These are phyloP conservation scores for Ochlodes sylvanus DNA, from an alignment of 2,888 invertebrate species.

Conservation along the genomic window DNA sequence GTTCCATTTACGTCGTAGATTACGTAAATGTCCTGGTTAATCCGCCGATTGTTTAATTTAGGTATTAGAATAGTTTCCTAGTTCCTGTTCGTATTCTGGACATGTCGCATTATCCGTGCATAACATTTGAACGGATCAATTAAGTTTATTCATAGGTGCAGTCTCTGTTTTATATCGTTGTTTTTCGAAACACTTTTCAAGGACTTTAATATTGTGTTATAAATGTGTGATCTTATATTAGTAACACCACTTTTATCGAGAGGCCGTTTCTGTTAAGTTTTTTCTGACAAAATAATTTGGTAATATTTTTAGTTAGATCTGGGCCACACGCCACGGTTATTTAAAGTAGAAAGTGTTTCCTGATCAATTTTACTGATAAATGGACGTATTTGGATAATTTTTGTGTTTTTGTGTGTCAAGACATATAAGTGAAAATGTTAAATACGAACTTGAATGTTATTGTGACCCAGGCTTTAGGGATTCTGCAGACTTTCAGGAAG, in stretches of 20 bases:
- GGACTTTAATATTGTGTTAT: neutral
- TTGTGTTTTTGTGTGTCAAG: neutral
- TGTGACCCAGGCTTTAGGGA: constrained; percentile 55
- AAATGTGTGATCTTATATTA: neutral
- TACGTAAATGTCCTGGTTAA: neutral
- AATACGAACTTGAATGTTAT: constrained; percentile 50
- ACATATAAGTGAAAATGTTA: constrained; percentile 19
- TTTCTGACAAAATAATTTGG: too few species aligned
- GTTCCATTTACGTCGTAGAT: neutral
- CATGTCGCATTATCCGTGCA: neutral
- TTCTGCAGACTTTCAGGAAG: constrained; percentile 53
- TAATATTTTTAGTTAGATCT: too few species aligned
- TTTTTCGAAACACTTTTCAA: neutral
- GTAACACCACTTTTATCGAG: neutral
- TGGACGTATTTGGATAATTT: neutral
- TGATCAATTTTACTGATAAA: too few species aligned
- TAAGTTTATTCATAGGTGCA: neutral
- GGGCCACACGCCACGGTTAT: too few species aligned
- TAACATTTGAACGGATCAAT: neutral
- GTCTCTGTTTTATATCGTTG: neutral
- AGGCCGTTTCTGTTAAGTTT: neutral
- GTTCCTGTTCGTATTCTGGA: constrained; percentile 9
- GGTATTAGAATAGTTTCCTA: neutral
- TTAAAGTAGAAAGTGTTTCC: too few species aligned
- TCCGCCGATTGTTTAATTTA: neutral